phyloP scores from a whole-genome alignment of 2,797 vertebrate species.

The Typhlichthys subterraneus region DNA sequence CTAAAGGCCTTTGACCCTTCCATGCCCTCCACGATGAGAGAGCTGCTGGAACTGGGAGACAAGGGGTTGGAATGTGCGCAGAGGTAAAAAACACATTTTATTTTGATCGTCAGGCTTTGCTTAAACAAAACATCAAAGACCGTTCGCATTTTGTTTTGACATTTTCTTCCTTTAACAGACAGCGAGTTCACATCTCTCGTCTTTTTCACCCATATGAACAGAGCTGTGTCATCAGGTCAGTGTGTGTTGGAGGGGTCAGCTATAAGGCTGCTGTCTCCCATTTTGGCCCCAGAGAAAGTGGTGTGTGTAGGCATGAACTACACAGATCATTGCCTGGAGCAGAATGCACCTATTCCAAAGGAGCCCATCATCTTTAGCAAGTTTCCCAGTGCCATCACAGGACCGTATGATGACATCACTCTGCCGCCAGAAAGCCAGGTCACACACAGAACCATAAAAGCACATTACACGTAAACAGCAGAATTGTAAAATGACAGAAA shows the following conservation, averaged over 20 bases:
- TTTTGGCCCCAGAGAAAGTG: conserved; percentile 87
- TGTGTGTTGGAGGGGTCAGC: conserved; percentile 69
- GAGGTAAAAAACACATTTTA: conserved; percentile 68
- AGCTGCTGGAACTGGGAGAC: conserved; percentile 85
- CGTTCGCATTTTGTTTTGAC: background rate
- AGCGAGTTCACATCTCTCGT: background rate
- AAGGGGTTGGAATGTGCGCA: conserved; percentile 75
- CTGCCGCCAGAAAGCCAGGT: conserved; percentile 83
- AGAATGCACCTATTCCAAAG: conserved; percentile 81
- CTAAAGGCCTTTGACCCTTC: conserved; percentile 83
- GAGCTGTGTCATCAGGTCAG: conserved; percentile 75
- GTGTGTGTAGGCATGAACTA: conserved; percentile 96
- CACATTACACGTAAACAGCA: background rate
- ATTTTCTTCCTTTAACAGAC: background rate
- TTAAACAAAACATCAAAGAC: background rate
- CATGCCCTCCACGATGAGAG: conserved; percentile 82
- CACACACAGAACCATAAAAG: background rate
- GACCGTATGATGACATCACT: conserved; percentile 85
- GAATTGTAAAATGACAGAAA: no score
- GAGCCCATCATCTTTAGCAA: conserved; percentile 97
- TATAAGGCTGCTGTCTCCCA: conserved; percentile 80
- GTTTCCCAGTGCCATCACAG: conserved; percentile 87
- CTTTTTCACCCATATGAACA: conserved; percentile 50
- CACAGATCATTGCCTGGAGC: conserved; percentile 90
- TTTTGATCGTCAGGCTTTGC: background rate